Percentiles rank a stretch among this genome's conserved stretches.
Evolutionary conservation across 2,113 vertebrate species (phyloP).

Genomic region (Oostethus manadensis): DNA sequence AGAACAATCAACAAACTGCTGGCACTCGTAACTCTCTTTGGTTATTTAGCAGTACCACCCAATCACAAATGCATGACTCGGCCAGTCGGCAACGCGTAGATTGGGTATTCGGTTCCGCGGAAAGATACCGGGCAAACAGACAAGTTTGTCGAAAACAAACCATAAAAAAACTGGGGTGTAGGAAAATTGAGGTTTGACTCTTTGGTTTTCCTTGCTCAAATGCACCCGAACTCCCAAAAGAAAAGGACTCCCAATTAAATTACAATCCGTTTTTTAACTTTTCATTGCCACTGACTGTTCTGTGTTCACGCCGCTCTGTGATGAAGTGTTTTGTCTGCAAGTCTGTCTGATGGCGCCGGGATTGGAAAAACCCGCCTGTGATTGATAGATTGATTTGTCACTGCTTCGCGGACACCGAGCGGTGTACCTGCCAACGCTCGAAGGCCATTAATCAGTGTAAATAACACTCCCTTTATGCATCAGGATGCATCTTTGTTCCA

Average conservation of each 20-base stretch:
- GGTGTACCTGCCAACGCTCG: constrained; percentile 48
- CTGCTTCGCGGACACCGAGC: constrained; percentile 52
- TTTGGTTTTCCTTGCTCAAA: no score
- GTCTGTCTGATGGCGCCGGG: constrained; percentile 62
- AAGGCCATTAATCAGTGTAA: constrained; percentile 73
- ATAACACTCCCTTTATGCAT: constrained; percentile 65
- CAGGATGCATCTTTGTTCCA: constrained; percentile 51
- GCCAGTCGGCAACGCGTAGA: no score
- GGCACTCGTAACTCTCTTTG: no score
- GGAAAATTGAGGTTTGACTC: no score
- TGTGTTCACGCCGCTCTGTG: constrained; percentile 37
- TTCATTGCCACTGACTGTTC: constrained; percentile 25
- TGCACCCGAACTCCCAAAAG: constrained; percentile 9
- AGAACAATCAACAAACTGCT: no score
- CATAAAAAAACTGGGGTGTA: no score
- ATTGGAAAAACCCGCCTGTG: constrained; percentile 65
- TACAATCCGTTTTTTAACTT: no score
- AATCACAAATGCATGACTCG: no score
- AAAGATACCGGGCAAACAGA: no score
- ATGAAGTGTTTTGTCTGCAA: constrained; percentile 70
- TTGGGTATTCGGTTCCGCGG: no score
- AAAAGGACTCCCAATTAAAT: neutral
- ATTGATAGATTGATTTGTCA: constrained; percentile 78
- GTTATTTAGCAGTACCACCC: no score
- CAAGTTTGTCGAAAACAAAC: no score